Evolutionary conservation across 2,113 vertebrate genomes (phyloP), one percentile per base, ranked within the genome.

Genomic region (Cynopterus brachyotis): DNA sequence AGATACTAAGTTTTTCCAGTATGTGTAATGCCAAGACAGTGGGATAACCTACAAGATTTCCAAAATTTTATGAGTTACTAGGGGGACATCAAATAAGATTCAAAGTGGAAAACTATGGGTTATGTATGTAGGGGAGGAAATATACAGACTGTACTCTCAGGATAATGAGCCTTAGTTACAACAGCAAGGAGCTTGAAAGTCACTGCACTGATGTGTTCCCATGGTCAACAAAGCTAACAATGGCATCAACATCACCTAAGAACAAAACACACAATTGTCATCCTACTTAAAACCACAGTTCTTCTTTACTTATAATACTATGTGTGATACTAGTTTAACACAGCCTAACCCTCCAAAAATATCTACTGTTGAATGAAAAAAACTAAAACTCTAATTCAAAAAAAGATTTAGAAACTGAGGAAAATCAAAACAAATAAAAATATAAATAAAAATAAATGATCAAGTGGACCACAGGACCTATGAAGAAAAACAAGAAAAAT

Each of bases 1-100:
- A 81, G 67, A 97, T 22, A 66, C 91, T 93, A 92, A 92, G 53
- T 80, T 96, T 97, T 96, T 96, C 95, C 83, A 96, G 42, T n/a
- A 80, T 19, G 10, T 89, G 57, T 94, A 95, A 80, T 88, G 83
- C 95, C 91, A 97, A 96, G 67, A 82, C 66, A 89, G 35, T 32
- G 42, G 89, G 91, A 93, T 88, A 95, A 78, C 78, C 86, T 80
- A 70, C 8, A 91, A 89, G 72, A 93, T 82, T 95, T 94, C 67
- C 69, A 92, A 89, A 95, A 94, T 59, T 89, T 92, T 82, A 92
- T 32, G 66, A 95, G 80, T 89, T 91, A 86, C 60, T 45, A 80
- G 47, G 24, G n/a, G 67, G n/a, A 89, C 6, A n/a, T 47, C 59
- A 87, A 89, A 13, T 66, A 96, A 67, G 37, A 81, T 40, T 88